Evolutionary conservation across 2,888 invertebrate genomes (phyloP).

Genomic region (Orthosia cruda): DNA sequence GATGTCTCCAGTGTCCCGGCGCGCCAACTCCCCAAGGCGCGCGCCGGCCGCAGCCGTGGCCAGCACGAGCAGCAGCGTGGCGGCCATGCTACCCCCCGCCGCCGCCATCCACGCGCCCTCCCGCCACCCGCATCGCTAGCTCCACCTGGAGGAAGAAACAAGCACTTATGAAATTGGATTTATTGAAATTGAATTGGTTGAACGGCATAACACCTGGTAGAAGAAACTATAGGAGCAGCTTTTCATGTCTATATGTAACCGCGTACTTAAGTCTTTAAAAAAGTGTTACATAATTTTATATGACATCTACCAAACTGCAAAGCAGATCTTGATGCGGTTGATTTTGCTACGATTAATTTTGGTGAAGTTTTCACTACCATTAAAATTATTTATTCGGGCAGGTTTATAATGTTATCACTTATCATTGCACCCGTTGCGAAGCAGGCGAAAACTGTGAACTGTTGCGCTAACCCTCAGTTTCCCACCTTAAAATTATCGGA

Average conservation of each 20-base stretch:
- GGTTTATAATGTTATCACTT: not conserved
- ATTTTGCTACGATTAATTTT: not conserved
- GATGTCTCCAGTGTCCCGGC: conserved; percentile 87
- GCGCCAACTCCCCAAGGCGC: conserved; percentile 85
- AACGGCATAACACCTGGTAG: not conserved
- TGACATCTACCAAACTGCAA: no score
- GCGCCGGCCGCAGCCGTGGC: conserved; percentile 81
- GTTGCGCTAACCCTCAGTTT: no score
- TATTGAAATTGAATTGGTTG: no score
- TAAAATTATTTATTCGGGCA: not conserved
- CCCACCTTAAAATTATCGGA: no score
- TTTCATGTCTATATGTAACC: no score
- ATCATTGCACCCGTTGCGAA: not conserved
- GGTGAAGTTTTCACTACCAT: not conserved
- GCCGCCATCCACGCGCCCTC: conserved; percentile 77
- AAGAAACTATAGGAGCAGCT: not conserved
- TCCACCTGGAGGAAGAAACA: conserved; percentile 69
- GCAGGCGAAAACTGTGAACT: no score
- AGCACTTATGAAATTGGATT: not conserved
- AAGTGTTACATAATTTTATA: no score
- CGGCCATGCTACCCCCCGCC: conserved; percentile 88
- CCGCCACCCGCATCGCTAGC: conserved; percentile 80
- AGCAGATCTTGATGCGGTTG: no score
- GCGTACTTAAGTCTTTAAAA: no score
- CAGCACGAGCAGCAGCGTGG: conserved; percentile 84